A percentile compares a stretch with the other conserved stretches of the same genome.
phyloP scores from a whole-genome alignment of 1,140 invertebrate genomes.

The Acyrthosiphon pisum region DNA sequence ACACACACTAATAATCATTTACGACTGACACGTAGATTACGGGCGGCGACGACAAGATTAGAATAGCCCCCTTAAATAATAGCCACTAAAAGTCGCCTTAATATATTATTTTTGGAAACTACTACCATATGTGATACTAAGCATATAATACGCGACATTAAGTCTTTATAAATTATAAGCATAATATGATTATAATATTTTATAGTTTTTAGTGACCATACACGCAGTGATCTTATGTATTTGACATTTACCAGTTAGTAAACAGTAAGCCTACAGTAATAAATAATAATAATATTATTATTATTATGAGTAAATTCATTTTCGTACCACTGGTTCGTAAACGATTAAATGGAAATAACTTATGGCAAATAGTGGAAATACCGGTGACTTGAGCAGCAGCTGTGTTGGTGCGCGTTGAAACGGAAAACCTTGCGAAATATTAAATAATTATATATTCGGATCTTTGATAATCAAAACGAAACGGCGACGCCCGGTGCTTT shows the following conservation, averaged over 20 bases:
- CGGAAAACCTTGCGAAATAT: neutral
- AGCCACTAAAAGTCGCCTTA: no score
- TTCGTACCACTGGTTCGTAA: neutral
- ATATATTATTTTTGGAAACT: no score
- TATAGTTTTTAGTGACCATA: neutral
- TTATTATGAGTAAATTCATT: neutral
- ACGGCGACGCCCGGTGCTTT: neutral
- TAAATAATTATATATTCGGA: neutral
- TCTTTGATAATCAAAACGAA: neutral
- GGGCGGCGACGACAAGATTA: no score
- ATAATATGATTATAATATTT: neutral
- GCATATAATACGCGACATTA: neutral
- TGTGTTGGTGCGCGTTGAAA: neutral
- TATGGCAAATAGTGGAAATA: neutral
- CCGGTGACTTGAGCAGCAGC: neutral
- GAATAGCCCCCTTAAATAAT: no score
- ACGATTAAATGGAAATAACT: neutral
- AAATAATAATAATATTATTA: neutral
- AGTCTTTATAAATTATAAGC: neutral
- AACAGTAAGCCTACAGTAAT: neutral
- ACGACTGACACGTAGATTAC: no score
- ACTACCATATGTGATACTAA: no score
- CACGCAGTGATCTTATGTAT: neutral
- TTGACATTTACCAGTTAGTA: neutral
- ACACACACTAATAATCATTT: no score